Base-by-base conservation (phyloP, 2,888 invertebrate genomes). In the Acanthopleura granulata region DNA sequence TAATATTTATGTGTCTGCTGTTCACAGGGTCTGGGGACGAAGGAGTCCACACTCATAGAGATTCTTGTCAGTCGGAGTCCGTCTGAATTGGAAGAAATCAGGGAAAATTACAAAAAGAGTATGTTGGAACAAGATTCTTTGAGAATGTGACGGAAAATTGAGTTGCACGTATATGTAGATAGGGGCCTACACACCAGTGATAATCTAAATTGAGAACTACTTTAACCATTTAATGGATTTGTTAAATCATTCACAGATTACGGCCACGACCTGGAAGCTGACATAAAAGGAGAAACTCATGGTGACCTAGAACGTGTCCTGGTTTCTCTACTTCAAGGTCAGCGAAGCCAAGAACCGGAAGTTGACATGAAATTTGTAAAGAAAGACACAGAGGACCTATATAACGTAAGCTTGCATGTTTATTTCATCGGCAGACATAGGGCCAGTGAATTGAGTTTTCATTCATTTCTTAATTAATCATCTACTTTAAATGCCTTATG, bases 261-360 rank as follows among this genome's bases (percentile, higher is more conserved):
- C 57, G 25, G 79, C n/a, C 74, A 72, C 1, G 78, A 83, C 4
- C 72, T 85, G 50, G 84, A 84, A 62, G 78, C 82, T 16, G 86
- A 84, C 69, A 62, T 86, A 9, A 71, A 72, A 27, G 73, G 76
- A 15, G 86, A 86, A 71, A 83, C 83, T 1, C 77, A 79, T 51
- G 85, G 85, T n/a, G 73, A 85, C 69, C 85, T 85, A 61, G 76
- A 81, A 70, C 77, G 77, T n/a, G 73, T 85, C 12, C 75, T 86
- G 66, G 76, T 83, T 12, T 77, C 82, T 15, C 73, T 85, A 16
- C 71, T 81, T 16, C 81, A 82, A 66, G 85, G 77, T 11, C 79
- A 78, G 57, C 92, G 93, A 76, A 81, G 78, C 40, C 83, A 83
- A 49, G 80, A 80, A 12, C 77, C 76, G 49, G 66, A 72, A 0